Evolutionary conservation across 2,113 vertebrate species (phyloP), one percentile per base, ranked within the genome.

Genomic region (Ranitomeya imitator): DNA sequence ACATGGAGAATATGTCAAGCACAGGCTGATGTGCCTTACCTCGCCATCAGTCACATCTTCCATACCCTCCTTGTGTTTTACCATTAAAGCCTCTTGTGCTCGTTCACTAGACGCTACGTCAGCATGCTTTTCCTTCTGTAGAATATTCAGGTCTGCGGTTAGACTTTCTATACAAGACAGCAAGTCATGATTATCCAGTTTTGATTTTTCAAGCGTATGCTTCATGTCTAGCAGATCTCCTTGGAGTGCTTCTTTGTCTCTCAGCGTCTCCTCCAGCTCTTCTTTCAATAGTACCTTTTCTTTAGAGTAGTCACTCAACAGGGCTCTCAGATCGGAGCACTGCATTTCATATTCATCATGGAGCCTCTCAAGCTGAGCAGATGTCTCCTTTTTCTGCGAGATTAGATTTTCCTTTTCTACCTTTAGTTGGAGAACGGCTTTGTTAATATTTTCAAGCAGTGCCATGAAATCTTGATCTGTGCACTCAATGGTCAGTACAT

Each of bases 41-140:
- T 98, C 96, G 89, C 96, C 90, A 90, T 92, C 89, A 88, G 89
- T 90, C 69, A 97, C 90, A 89, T 99, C 95, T n/a, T 92, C 92
- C 93, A 91, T 96, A 86, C 92, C 93, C 63, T 98, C 97, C 91
- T 96, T 98, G 89, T 97, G 95, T 51, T 94, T 93, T 82, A 97
- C 92, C 89, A 93, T 92, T 89, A 97, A 90, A 57, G 94, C 85
- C 6, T 94, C 94, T 52, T 92, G 91, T 7, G 95, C 93, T 84
- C 90, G 86, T 83, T 90, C 93, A 61, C 88, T 91, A 12, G 90
- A 83, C 88, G 93, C 89, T 52, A 63, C 0, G 13, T 45, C 5
- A 10, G 13, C 52, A 19, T 11, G 11, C 8, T 13, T 63, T 14
- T 88, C 59, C 18, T 63, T 61, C 84, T 93, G 88, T 89, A 88